Evolutionary conservation across 2,113 vertebrate species (phyloP).

Genomic region (Motacilla tschutschensis): DNA sequence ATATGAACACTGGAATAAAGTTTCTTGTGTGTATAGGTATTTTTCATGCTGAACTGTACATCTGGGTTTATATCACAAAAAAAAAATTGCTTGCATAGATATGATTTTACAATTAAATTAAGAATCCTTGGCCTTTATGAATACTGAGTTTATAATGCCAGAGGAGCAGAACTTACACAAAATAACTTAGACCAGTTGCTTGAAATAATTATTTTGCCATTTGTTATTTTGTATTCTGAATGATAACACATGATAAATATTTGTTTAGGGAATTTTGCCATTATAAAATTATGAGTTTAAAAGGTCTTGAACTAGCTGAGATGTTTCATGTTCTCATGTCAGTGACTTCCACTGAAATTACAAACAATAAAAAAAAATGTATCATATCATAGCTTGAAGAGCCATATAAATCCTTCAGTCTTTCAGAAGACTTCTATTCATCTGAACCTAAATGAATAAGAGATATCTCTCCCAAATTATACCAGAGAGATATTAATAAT

Average conservation of each 20-base stretch:
- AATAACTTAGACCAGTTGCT: neutral
- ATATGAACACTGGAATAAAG: neutral
- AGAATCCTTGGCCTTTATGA: neutral
- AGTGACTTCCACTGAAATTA: neutral
- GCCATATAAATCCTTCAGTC: neutral
- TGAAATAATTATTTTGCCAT: neutral
- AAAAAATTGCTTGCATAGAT: neutral
- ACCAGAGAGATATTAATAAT: neutral
- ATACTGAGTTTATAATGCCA: neutral
- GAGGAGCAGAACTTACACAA: neutral
- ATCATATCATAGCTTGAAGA: neutral
- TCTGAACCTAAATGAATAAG: neutral
- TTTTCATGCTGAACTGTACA: neutral
- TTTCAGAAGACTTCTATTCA: neutral
- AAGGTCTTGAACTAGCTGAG: neutral
- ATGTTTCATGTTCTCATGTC: neutral
- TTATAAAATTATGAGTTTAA: neutral
- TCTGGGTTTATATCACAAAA: neutral
- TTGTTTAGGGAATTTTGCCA: neutral
- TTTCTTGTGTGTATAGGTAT: neutral
- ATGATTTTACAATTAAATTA: neutral
- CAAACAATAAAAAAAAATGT: neutral
- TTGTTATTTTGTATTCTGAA: neutral
- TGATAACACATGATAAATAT: neutral
- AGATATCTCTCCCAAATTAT: neutral